Percentiles rank a stretch among this genome's conserved stretches.
phyloP scores from a whole-genome alignment of 2,888 invertebrate genomes.

The Aphidius colemani region DNA sequence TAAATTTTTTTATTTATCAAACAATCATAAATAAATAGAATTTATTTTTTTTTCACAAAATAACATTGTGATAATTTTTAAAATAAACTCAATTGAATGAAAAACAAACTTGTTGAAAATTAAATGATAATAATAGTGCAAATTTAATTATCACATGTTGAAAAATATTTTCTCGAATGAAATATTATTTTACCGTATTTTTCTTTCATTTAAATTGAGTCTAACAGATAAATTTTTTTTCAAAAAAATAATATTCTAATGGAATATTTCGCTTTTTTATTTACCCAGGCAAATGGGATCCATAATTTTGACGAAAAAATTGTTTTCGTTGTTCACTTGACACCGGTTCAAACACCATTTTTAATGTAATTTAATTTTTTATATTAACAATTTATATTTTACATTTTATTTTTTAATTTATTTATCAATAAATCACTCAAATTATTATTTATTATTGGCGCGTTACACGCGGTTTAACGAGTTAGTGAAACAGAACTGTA shows the following conservation, averaged over 20 bases:
- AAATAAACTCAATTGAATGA: neutral
- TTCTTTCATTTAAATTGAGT: neutral
- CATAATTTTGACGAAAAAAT: conserved; percentile 66
- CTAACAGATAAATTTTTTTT: neutral
- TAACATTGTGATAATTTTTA: neutral
- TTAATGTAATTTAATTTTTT: conserved; percentile 19
- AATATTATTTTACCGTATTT: neutral
- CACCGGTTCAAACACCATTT: conserved; percentile 68
- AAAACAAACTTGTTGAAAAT: neutral
- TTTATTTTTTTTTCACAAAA: neutral
- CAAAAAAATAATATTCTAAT: neutral
- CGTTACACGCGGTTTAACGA: conserved; percentile 41
- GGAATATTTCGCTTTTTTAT: conserved; percentile 16
- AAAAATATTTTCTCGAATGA: neutral
- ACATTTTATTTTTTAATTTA: conserved; percentile 17
- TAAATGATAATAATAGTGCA: neutral
- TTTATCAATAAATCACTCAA: conserved; percentile 3
- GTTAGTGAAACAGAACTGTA: conserved; percentile 48
- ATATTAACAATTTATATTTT: conserved; percentile 15
- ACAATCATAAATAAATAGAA: neutral
- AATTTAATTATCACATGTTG: neutral
- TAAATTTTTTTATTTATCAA: neutral
- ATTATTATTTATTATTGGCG: conserved; percentile 14
- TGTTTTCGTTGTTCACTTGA: conserved; percentile 66
- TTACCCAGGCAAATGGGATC: conserved; percentile 72